Base-by-base conservation (phyloP, 2,888 invertebrate genomes). In the Tipula helvola region DNA sequence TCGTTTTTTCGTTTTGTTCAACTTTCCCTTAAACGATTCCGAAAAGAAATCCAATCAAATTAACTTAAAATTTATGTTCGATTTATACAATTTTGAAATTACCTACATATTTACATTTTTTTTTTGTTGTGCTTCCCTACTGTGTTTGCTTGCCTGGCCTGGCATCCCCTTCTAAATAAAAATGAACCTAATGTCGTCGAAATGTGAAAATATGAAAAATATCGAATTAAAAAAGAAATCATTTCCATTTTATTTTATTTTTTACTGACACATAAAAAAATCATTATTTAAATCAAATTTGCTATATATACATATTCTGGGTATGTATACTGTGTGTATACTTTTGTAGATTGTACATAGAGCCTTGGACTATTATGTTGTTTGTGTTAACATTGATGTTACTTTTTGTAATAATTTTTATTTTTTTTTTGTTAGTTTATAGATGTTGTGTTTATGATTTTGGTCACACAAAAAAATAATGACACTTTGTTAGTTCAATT, bases 381-480 rank as follows among this genome's bases (percentile, higher is more conserved):
- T 16, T 52, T 71, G 71, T 71, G 71, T 71, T 71, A 71, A 71
- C 71, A 71, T 71, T 71, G 18, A 28, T 71, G 71, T 71, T 71
- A 71, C 12, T 71, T 71, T 71, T 71, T 71, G 71, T 28, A 71
- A 71, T 71, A 71, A 10, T 71, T 28, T 71, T 16, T 52, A 16
- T 16, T 16, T 52, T 52, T 3, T 52, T 7, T 52, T 52, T 52
- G 28, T 1, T 52, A 52, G 52, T 52, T 52, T 52, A 12, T 16
- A 71, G 71, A 71, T 71, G 71, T 71, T 71, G 10, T 71, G 71
- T 71, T 71, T 71, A 71, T 71, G 71, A 71, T 71, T 18, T 28
- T 71, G 71, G 71, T 71, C 71, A 71, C 71, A 71, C 71, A 71
- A 71, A 71, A 71, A 71, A 71, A 71, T 71, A 71, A 71, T 71